Evolutionary conservation across 2,888 invertebrate species (phyloP).

Genomic region (Agriotes lineatus): DNA sequence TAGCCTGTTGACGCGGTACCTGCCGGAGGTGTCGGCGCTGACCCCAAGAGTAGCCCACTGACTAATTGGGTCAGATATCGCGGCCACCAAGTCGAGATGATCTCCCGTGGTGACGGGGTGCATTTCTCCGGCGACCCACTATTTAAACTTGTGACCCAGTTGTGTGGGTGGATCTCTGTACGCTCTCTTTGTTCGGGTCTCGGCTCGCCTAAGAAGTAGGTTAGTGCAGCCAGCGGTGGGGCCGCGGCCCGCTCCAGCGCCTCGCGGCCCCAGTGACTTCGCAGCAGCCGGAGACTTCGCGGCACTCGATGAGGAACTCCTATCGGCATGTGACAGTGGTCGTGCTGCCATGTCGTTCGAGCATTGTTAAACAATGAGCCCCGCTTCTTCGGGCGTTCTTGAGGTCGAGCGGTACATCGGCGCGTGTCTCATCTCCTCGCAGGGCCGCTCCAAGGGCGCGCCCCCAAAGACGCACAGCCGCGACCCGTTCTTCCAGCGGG

Average conservation of each 20-base stretch:
- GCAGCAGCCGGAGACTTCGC: constrained; percentile 47
- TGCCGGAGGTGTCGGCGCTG: constrained; percentile 45
- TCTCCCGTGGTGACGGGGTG: constrained; percentile 45
- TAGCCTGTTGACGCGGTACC: background rate
- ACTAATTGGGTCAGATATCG: constrained; percentile 53
- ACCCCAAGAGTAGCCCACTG: constrained; percentile 51
- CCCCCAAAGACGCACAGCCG: constrained; percentile 31
- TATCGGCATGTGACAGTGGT: constrained; percentile 59
- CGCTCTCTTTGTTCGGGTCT: constrained; percentile 57
- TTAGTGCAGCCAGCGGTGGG: constrained; percentile 63
- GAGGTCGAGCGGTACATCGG: constrained; percentile 76
- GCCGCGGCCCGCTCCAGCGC: constrained; percentile 58
- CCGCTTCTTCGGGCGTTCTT: constrained; percentile 73
- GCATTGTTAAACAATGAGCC: constrained; percentile 76
- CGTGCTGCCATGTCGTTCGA: constrained; percentile 34
- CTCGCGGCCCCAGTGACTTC: constrained; percentile 51
- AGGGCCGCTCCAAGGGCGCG: constrained; percentile 64
- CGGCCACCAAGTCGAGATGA: constrained; percentile 48
- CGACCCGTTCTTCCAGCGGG: constrained; percentile 56
- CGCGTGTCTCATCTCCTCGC: constrained; percentile 71
- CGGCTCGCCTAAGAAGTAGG: constrained; percentile 60
- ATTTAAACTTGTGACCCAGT: constrained; percentile 61
- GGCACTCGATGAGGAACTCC: constrained; percentile 58
- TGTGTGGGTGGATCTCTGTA: constrained; percentile 62
- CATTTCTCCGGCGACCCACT: constrained; percentile 52